Percentiles rank a stretch among this genome's conserved stretches.
Evolutionary conservation across 2,113 vertebrate genomes (phyloP).

Genomic region (Thomomys bottae): DNA sequence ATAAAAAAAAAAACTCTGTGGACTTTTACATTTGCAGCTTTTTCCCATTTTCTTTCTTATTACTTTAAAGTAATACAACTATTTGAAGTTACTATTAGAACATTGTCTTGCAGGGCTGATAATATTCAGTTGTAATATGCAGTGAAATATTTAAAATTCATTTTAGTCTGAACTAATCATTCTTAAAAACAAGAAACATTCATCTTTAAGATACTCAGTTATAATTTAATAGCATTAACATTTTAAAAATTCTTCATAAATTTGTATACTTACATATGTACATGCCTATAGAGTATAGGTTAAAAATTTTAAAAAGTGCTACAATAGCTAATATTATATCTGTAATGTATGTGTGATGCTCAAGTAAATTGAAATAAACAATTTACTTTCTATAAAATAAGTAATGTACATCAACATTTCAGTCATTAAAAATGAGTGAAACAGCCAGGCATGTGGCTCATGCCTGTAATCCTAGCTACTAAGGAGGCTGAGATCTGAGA

Average conservation of each 20-base stretch:
- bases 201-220: background rate
- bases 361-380: background rate
- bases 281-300: background rate
- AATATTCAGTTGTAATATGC: background rate
- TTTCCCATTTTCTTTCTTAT: background rate
- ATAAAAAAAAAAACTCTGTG: too few relatives aligned
- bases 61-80: background rate
- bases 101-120: background rate
- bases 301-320: background rate
- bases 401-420: background rate
- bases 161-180: background rate
- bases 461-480: too few relatives aligned
- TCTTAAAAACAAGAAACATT: background rate
- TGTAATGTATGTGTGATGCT: background rate
- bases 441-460: too few relatives aligned
- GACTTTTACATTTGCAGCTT: background rate
- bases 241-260: background rate
- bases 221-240: background rate
- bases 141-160: background rate
- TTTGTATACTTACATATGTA: background rate
- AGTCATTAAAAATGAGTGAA: background rate
- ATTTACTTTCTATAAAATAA: background rate
- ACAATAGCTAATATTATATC: background rate
- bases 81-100: background rate
- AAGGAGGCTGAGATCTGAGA: too few relatives aligned